phyloP scores from a whole-genome alignment of 2,113 vertebrate genomes.

The Bos indicus region DNA sequence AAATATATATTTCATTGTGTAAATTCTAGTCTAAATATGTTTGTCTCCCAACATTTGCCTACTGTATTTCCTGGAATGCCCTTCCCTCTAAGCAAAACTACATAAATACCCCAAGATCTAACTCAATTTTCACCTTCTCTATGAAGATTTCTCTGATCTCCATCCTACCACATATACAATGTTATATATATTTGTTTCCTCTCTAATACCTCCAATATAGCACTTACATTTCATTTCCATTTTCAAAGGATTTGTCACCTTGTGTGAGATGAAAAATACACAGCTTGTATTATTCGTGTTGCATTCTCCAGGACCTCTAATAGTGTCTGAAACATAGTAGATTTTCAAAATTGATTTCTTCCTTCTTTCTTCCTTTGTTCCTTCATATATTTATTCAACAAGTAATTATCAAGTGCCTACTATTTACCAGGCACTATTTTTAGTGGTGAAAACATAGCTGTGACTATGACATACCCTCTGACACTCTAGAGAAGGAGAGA shows the following conservation, averaged over 20 bases:
- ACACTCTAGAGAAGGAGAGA: neutral
- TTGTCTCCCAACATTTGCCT: neutral
- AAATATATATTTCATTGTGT: neutral
- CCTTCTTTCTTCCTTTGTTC: neutral
- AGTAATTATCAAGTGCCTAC: neutral
- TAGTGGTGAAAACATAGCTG: neutral
- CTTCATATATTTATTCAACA: neutral
- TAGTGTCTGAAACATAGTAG: neutral
- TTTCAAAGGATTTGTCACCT: neutral
- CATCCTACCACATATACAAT: neutral
- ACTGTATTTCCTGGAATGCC: neutral
- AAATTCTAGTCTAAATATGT: neutral
- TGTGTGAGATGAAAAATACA: neutral
- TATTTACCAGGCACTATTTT: neutral
- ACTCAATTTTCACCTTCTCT: neutral
- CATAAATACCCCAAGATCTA: neutral
- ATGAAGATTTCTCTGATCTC: neutral
- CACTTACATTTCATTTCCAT: neutral
- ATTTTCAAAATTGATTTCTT: neutral
- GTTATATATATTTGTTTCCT: neutral
- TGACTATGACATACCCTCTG: neutral
- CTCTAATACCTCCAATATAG: neutral
- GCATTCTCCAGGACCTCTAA: neutral
- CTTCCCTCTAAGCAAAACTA: neutral
- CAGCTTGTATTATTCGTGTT: neutral